Percentiles rank a stretch among this genome's conserved stretches.
phyloP scores from a whole-genome alignment of 2,113 vertebrate species.

The Bolborhynchus lineola region DNA sequence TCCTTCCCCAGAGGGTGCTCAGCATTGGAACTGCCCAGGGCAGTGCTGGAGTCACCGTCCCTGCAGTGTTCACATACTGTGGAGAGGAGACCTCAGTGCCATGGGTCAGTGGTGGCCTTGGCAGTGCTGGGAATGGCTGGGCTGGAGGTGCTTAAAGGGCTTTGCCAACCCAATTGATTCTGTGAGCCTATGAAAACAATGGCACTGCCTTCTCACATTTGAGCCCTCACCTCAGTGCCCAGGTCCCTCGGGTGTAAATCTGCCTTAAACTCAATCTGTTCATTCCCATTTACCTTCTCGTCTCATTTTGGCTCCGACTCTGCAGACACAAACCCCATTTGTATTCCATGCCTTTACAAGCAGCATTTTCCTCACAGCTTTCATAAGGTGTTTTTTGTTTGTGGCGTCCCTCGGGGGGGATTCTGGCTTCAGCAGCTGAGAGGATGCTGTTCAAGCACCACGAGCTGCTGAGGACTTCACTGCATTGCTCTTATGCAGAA shows the following conservation, averaged over 20 bases:
- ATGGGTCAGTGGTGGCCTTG: not conserved
- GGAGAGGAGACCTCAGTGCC: not conserved
- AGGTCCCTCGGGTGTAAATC: not conserved
- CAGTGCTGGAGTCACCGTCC: too few relatives aligned
- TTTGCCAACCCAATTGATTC: not conserved
- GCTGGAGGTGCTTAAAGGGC: not conserved
- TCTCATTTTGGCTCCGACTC: not conserved
- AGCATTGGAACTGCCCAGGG: too few relatives aligned
- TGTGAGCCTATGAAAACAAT: not conserved
- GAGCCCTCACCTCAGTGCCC: not conserved
- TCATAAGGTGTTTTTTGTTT: conserved; percentile 4
- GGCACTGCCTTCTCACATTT: not conserved
- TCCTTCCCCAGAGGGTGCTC: too few relatives aligned
- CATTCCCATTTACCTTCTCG: not conserved
- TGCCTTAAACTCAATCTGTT: not conserved
- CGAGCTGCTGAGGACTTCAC: not conserved
- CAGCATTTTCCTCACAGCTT: not conserved
- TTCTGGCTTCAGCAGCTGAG: not conserved
- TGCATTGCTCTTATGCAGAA: not conserved
- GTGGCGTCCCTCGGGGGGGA: not conserved
- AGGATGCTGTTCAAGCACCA: not conserved
- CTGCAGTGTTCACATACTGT: too few relatives aligned
- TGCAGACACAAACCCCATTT: not conserved
- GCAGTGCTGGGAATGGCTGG: not conserved
- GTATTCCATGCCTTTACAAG: not conserved